Evolutionary conservation across 2,888 invertebrate genomes (phyloP).

Genomic region (Heliconius sara): DNA sequence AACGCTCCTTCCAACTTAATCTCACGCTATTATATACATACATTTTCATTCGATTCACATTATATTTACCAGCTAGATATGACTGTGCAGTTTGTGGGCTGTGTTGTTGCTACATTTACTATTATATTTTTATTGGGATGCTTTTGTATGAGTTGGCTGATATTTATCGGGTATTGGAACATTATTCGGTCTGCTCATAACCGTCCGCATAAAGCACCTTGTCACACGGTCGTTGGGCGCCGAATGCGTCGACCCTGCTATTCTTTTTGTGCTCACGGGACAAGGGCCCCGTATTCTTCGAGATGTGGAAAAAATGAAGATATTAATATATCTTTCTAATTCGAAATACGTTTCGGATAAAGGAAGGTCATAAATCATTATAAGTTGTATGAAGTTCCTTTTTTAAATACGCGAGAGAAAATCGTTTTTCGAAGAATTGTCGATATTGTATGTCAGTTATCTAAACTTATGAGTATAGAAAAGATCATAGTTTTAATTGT

Average conservation of each 20-base stretch:
- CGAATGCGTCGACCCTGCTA: slow-evolving; percentile 77
- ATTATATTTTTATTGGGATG: slow-evolving; percentile 83
- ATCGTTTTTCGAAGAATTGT: slow-evolving; percentile 74
- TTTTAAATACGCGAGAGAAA: slow-evolving; percentile 72
- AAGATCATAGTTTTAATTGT: neutral
- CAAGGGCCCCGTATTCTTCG: slow-evolving; percentile 77
- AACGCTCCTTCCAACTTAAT: slow-evolving; percentile 57
- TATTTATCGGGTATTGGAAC: slow-evolving; percentile 83
- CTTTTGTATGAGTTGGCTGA: slow-evolving; percentile 85
- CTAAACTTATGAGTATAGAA: slow-evolving; percentile 2
- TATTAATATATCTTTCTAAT: slow-evolving; percentile 84
- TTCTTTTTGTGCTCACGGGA: slow-evolving; percentile 78
- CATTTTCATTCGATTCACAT: slow-evolving; percentile 71
- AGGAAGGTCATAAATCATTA: slow-evolving; percentile 81
- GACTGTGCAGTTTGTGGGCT: slow-evolving; percentile 80
- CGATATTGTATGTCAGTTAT: slow-evolving; percentile 67
- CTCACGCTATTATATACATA: slow-evolving; percentile 52
- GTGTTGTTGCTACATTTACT: slow-evolving; percentile 82
- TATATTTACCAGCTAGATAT: slow-evolving; percentile 78
- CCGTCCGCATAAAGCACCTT: slow-evolving; percentile 83
- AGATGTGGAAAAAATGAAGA: slow-evolving; percentile 83
- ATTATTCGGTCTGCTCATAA: slow-evolving; percentile 83
- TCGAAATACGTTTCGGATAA: slow-evolving; percentile 83
- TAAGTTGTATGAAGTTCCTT: slow-evolving; percentile 70
- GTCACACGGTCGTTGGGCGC: slow-evolving; percentile 84